Base-by-base conservation (phyloP, 1,140 invertebrate species). In the Stegodyphus dumicola region DNA sequence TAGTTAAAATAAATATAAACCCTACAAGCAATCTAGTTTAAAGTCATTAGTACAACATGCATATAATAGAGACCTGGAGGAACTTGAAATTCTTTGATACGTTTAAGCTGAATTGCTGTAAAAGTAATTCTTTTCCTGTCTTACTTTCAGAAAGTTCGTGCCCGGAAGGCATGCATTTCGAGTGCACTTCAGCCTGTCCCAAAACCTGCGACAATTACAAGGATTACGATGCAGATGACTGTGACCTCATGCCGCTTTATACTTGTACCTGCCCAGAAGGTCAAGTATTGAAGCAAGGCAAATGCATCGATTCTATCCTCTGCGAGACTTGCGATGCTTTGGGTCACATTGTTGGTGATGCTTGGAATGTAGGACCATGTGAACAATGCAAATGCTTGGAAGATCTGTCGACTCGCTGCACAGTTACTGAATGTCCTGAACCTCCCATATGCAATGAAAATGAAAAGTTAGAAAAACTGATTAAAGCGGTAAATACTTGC, bases 221-320 rank as follows among this genome's bases (percentile, higher is more conserved):
- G 65, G 69, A 87, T 53, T 87, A 86, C 90, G 33, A 91, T 90
- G 9, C 90, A 90, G 7, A 86, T 7, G 90, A 91, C 75, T 95
- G 94, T 85, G 86, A 89, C 5, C 89, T 89, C 56, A 90, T 90
- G 77, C 90, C 90, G 7, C 91, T 91, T 48, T 96, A 96, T 89
- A 95, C 95, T 9, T 97, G 96, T 90, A 95, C 94, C 91, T 97
- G 96, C 91, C 94, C 95, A 1, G 88, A 92, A 73, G 93, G 93
- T 74, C 92, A 93, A 92, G 93, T 94, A 0, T 90, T 93, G 79
- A 90, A 92, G 48, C 92, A 93, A 89, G 92, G 91, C 81, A 92
- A 90, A 4, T 95, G 94, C 86, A 92, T 94, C 5, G 91, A 92
- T 65, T 90, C 91, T 48, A 90, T 87, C 6, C 91, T 92, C 48